Evolutionary conservation across 1,140 invertebrate genomes (phyloP), one percentile per base, ranked within the genome.

Genomic region (Papilio machaon): DNA sequence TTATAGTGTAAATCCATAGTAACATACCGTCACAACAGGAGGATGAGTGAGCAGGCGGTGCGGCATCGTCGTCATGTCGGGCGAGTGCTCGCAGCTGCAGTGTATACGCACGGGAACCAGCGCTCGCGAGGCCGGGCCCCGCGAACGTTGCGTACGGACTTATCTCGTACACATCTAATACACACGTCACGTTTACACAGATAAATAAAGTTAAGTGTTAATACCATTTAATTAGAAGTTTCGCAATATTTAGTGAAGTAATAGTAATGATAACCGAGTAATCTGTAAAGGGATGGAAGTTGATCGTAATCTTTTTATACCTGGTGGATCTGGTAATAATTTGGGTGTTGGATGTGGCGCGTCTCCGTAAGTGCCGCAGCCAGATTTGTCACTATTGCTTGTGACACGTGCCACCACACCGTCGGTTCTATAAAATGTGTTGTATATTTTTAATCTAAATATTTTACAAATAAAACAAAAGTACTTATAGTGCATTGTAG

Each of bases 61-160:
- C 91, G 19, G 91, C 91, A 79, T 94, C 92, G 80, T 94, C 92
- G 52, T 94, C 92, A 80, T 94, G 92, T 2, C 92, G 81, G 0
- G 92, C 91, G 23, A 94, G 87, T 52, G 92, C 90, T 7, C 92
- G 91, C 73, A 94, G 85, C 81, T 94, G 92, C 67, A 93, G 84
- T 73, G 92, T 93, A 83, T 94, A 92, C 0, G 92, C 92, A 67
- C 91, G 89, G 8, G 91, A 89, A 1, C 88, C 91, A 23, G 85
- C 73, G 9, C 88, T 86, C 13, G 82, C 80, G 9, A 82, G 83
- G 15, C 85, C 85, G 17, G 88, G 85, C 11, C 87, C 89, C 8
- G 91, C 92, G 60, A 94, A 94, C 46, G 92, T 94, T 15, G 92
- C 92, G 83, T 94, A 94, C n/a, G 92, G 92, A 83, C 92, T 94